Evolutionary conservation across 2,888 invertebrate species (phyloP).

Genomic region (Tineola bisselliella): DNA sequence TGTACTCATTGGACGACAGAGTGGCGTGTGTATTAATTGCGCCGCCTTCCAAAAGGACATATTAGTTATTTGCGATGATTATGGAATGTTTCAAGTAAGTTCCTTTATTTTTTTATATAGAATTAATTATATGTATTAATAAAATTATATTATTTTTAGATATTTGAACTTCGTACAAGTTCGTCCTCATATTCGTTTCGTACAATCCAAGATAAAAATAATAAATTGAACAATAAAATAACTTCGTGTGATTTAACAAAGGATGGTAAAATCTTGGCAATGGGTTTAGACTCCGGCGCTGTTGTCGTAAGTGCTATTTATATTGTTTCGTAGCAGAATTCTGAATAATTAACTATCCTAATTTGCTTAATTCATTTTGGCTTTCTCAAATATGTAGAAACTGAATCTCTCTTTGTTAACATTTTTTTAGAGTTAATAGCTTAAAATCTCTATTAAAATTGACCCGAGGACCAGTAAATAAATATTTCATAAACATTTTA

Average conservation of each 20-base stretch:
- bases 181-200: conserved; percentile 27
- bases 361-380: no score
- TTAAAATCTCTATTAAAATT: no score
- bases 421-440: no score
- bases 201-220: conserved; percentile 30
- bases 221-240: conserved; percentile 42
- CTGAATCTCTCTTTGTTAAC: no score
- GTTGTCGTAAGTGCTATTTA: conserved; percentile 65
- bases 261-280: conserved; percentile 68
- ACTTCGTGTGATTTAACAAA: conserved; percentile 55
- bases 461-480: no score
- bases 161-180: conserved; percentile 32
- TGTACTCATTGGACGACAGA: conserved; percentile 42
- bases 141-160: conserved; percentile 26
- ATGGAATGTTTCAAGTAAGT: conserved; percentile 44
- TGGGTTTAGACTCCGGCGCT: conserved; percentile 71
- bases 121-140: no score
- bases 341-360: no score
- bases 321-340: no score
- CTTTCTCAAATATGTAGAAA: no score
- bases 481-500: no score
- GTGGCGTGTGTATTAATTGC: conserved; percentile 36
- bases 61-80: conserved; percentile 47
- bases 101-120: neutral
- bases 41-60: conserved; percentile 43